Conservation (phyloP, 2,888 invertebrate species). For the Clistopyga incitator region DNA sequence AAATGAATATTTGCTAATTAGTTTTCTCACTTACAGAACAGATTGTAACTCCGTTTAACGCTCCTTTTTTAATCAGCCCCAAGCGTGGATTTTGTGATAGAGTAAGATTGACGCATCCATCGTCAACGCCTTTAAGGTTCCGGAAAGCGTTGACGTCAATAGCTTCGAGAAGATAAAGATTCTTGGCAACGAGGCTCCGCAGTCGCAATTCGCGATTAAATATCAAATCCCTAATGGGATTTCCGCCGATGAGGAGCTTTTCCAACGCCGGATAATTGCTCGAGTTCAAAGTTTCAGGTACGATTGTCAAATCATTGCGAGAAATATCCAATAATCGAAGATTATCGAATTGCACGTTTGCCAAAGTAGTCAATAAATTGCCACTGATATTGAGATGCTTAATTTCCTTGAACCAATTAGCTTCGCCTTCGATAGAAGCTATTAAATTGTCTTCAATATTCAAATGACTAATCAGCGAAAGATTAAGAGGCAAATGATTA, state of each 20-base stretch:
- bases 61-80: conserved; percentile 80
- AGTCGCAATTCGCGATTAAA: conserved; percentile 85
- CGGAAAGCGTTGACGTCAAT: conserved; percentile 84
- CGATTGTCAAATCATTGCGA: conserved; percentile 84
- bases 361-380: conserved; percentile 83
- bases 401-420: conserved; percentile 65
- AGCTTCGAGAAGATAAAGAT: conserved; percentile 70
- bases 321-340: conserved; percentile 86
- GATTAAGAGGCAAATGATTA: conserved; percentile 64
- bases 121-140: conserved; percentile 80
- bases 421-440: conserved; percentile 61
- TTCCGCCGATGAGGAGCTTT: conserved; percentile 85
- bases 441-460: conserved; percentile 75
- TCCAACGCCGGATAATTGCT: conserved; percentile 85
- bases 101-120: conserved; percentile 85
- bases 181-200: conserved; percentile 83
- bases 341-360: conserved; percentile 83
- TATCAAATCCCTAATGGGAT: conserved; percentile 85
- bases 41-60: conserved; percentile 83
- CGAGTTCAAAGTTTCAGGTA: conserved; percentile 84
- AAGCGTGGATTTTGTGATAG: conserved; percentile 85
- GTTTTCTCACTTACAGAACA: conserved; percentile 85
- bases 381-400: conserved; percentile 75
- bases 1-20: neutral
- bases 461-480: conserved; percentile 68